Evolutionary conservation across 2,888 invertebrate genomes (phyloP), one percentile per base, ranked within the genome.

Genomic region (Lasius platythorax): DNA sequence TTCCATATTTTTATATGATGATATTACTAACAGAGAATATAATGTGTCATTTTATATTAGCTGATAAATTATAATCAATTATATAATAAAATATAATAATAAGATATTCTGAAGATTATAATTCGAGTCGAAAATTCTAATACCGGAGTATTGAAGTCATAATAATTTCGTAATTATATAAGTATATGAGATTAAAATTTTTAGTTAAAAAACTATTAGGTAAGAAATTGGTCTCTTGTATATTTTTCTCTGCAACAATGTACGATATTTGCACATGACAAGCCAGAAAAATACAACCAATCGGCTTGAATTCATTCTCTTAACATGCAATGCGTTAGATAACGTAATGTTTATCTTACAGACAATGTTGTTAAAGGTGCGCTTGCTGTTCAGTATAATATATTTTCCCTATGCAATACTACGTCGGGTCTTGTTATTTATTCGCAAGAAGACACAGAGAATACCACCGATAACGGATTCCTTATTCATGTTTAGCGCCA

Each of bases 401-500:
- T 50, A 53, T 2, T 0, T 73, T 0, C 0, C 82, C 9, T 15
- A 18, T 6, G 15, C 37, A 4, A 40, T 91, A 2, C 8, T 87
- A 4, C 76, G 37, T 23, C 81, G 86, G 3, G 18, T 91, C 18
- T 87, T 72, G 30, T 63, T 79, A 79, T 70, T 84, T 9, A 56
- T 91, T 0, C 75, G 90, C 0, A 82, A 63, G 18, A 84, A 53
- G 50, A 82, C 82, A 11, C 70, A 82, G 3, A 67, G 18, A 15
- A 78, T 94, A 63, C 93, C 94, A 1, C 86, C 92, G 0, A 83
- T 91, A 12, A 87, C 84, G 15, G 88, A 93, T 88, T 85, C 91
- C 33, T 72, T 95, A 12, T 85, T 95, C 1, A 86, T 92, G 46
- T 67, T 91, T 50, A 94, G 92, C 50, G 95, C 94, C 8, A 87